Percentiles rank a stretch among this genome's conserved stretches.
Conservation (phyloP, 2,888 invertebrate genomes). For the Helleia helle region DNA sequence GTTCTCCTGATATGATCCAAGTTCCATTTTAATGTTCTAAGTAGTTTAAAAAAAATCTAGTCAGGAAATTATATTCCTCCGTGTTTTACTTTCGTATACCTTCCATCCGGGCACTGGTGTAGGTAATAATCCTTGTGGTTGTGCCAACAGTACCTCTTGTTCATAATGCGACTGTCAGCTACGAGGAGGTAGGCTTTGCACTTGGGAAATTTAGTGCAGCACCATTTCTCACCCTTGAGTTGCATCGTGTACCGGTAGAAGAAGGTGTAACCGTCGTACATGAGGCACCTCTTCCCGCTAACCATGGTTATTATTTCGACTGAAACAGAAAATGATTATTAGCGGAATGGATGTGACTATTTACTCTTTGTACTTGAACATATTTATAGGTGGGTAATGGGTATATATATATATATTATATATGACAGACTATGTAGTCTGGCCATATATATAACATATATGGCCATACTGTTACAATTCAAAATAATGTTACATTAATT, state of each 20-base stretch:
- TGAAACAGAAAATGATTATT: background rate
- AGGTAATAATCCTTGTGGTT: conserved; percentile 25
- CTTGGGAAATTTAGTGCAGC: conserved; percentile 39
- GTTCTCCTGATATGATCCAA: too few species aligned
- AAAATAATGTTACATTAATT: too few species aligned
- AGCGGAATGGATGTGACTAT: too few species aligned
- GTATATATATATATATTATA: too few species aligned
- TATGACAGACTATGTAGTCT: too few species aligned
- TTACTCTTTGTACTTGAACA: too few species aligned
- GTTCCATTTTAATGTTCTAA: too few species aligned
- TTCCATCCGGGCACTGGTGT: conserved; percentile 28
- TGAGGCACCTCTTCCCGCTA: conserved; percentile 20
- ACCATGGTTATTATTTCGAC: conserved; percentile 8
- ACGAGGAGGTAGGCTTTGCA: conserved; percentile 39
- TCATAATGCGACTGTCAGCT: conserved; percentile 25
- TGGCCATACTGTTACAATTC: too few species aligned
- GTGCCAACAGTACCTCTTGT: conserved; percentile 19
- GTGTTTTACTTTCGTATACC: conserved; percentile 24
- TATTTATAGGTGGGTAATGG: too few species aligned
- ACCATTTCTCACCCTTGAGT: conserved; percentile 36
- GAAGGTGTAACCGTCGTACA: conserved; percentile 37
- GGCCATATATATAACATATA: too few species aligned
- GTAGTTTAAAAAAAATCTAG: too few species aligned
- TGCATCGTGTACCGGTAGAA: conserved; percentile 35
- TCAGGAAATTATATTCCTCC: too few species aligned